phyloP scores from a whole-genome alignment of 1,140 invertebrate genomes.

The Sitophilus oryzae region DNA sequence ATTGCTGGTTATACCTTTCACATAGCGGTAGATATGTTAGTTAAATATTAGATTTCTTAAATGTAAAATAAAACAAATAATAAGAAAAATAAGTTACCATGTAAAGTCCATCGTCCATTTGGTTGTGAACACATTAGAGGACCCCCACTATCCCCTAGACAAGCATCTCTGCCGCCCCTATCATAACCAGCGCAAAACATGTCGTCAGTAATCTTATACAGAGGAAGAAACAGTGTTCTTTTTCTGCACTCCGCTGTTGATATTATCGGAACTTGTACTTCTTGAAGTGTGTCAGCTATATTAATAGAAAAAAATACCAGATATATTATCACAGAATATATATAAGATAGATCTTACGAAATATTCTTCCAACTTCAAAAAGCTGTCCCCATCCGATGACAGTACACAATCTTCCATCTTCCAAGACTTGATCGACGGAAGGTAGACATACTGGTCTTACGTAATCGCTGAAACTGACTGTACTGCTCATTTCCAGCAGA shows the following conservation, averaged over 20 bases:
- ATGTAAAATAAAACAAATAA: too few relatives aligned
- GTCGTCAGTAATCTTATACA: conserved; percentile 48
- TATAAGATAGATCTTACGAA: conserved; percentile 59
- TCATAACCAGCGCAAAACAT: conserved; percentile 44
- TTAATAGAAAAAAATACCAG: not conserved
- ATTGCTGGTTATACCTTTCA: conserved; percentile 68
- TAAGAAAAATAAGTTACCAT: conserved; percentile 25
- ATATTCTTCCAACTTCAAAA: conserved; percentile 71
- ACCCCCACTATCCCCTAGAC: conserved; percentile 62
- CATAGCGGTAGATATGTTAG: too few relatives aligned
- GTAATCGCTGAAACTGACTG: conserved; percentile 65
- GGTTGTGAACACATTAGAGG: conserved; percentile 49
- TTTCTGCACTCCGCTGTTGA: conserved; percentile 74
- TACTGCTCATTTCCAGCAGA: conserved; percentile 56
- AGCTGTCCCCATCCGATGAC: conserved; percentile 80
- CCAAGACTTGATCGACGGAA: conserved; percentile 47
- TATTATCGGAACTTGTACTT: conserved; percentile 78
- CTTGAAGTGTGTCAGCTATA: conserved; percentile 77
- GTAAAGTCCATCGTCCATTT: conserved; percentile 36
- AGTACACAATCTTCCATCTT: conserved; percentile 63
- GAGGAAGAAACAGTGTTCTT: conserved; percentile 65
- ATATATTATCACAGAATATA: not conserved
- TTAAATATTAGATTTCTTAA: too few relatives aligned
- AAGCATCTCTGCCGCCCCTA: conserved; percentile 51
- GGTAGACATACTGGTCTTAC: conserved; percentile 70